phyloP scores from a whole-genome alignment of 2,888 invertebrate species.

The Cenopis cana region DNA sequence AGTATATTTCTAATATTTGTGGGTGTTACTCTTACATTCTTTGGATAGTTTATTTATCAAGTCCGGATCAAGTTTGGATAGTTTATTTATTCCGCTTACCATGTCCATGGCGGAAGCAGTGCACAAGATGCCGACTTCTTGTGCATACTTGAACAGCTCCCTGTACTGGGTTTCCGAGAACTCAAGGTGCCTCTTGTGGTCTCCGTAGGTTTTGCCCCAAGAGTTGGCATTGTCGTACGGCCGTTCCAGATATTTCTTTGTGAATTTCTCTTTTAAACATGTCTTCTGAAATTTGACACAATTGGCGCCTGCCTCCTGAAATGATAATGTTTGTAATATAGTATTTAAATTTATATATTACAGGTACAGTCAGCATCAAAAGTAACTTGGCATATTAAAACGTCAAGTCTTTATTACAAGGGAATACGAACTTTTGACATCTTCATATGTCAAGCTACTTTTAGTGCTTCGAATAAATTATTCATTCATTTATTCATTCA shows the following conservation, averaged over 20 bases:
- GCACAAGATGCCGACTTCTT: conserved; percentile 87
- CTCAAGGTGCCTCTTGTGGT: conserved; percentile 90
- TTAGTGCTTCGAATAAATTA: no score
- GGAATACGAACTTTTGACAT: no score
- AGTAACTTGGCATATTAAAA: no score
- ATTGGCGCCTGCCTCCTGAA: conserved; percentile 89
- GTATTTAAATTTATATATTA: no score
- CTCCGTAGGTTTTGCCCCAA: conserved; percentile 92
- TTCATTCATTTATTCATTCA: no score
- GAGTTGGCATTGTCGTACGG: conserved; percentile 88
- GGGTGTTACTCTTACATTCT: no score
- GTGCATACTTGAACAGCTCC: conserved; percentile 87
- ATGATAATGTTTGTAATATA: conserved; percentile 48
- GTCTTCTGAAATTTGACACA: conserved; percentile 95
- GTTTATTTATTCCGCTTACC: conserved; percentile 66
- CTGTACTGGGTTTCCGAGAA: conserved; percentile 88
- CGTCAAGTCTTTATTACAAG: no score
- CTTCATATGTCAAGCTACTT: no score
- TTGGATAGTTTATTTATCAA: no score
- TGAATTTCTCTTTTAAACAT: conserved; percentile 89
- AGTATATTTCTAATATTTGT: no score
- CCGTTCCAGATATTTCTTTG: conserved; percentile 85
- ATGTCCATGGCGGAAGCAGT: conserved; percentile 94
- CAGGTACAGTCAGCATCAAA: no score
- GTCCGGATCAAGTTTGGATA: no score